phyloP scores from a whole-genome alignment of 2,113 vertebrate genomes.

The Laterallus jamaicensis region DNA sequence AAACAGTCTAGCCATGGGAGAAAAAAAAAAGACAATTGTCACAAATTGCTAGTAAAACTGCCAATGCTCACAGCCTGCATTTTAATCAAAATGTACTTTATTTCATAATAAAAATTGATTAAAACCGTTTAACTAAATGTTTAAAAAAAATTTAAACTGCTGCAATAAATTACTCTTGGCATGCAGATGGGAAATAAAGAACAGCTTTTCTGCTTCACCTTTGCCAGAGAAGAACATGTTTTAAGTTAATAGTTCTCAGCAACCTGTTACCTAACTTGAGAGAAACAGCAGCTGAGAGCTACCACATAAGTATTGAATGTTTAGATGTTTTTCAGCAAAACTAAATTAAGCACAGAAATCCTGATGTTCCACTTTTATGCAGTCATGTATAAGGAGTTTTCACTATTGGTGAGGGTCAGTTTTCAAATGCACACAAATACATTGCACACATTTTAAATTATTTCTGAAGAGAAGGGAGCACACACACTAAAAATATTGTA shows the following conservation, averaged over 20 bases:
- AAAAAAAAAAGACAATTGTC: neutral
- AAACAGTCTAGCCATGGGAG: neutral
- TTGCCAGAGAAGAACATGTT: neutral
- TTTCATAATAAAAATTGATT: neutral
- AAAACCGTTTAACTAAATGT: neutral
- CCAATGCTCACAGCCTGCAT: neutral
- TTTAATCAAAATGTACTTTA: slow-evolving; percentile 15
- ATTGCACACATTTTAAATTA: neutral
- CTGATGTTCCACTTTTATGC: neutral
- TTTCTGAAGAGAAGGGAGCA: neutral
- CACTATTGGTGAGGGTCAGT: neutral
- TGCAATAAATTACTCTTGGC: neutral
- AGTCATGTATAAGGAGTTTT: neutral
- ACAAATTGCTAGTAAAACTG: slow-evolving; percentile 18
- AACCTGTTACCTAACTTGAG: neutral
- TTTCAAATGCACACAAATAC: neutral
- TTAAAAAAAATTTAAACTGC: neutral
- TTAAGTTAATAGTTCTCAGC: neutral
- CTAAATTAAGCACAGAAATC: neutral
- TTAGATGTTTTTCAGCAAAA: neutral
- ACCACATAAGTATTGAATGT: neutral
- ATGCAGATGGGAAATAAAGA: neutral
- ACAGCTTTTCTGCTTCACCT: neutral
- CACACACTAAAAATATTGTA: neutral
- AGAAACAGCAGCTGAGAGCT: neutral